Evolutionary conservation across 53 echinoderm and acorn worm genomes (phyloP).

Genomic region (Holothuria scabra): DNA sequence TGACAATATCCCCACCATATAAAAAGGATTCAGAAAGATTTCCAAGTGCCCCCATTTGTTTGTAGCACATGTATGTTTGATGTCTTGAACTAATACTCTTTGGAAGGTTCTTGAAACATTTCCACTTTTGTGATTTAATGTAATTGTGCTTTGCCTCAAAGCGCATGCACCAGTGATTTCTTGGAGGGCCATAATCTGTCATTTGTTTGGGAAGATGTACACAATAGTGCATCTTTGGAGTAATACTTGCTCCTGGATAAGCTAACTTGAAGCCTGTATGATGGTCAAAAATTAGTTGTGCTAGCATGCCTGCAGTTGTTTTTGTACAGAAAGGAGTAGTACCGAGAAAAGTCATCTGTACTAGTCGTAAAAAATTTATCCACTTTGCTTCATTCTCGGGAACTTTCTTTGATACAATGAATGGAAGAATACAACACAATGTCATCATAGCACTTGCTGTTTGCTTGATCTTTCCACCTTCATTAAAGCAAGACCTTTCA

Average conservation of each 20-base stretch:
- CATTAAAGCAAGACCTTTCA: conserved; percentile 33
- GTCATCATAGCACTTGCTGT: conserved; percentile 66
- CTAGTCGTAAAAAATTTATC: conserved; percentile 53
- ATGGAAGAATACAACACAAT: conserved; percentile 57
- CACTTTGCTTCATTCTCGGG: conserved; percentile 61
- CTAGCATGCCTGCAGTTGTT: conserved; percentile 42
- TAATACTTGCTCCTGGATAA: conserved; percentile 61
- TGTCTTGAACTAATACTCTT: conserved; percentile 57
- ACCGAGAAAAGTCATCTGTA: conserved; percentile 66
- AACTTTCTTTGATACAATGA: conserved; percentile 56
- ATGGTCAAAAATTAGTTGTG: conserved; percentile 56
- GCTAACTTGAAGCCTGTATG: conserved; percentile 34
- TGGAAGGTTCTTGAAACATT: conserved; percentile 72
- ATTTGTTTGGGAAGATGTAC: conserved; percentile 68
- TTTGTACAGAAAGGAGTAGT: conserved; percentile 49
- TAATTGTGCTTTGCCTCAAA: conserved; percentile 66
- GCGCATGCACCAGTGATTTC: conserved; percentile 67
- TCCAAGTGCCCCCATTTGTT: conserved; percentile 50
- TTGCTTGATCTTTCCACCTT: conserved; percentile 60
- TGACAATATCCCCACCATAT: conserved; percentile 56
- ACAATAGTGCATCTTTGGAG: conserved; percentile 76
- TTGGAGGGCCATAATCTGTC: conserved; percentile 48
- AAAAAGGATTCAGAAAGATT: conserved; percentile 44
- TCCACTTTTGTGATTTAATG: conserved; percentile 61
- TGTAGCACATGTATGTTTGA: conserved; percentile 72